Base-by-base conservation (phyloP, 1,140 invertebrate genomes). In the Scaptomyza montana region DNA sequence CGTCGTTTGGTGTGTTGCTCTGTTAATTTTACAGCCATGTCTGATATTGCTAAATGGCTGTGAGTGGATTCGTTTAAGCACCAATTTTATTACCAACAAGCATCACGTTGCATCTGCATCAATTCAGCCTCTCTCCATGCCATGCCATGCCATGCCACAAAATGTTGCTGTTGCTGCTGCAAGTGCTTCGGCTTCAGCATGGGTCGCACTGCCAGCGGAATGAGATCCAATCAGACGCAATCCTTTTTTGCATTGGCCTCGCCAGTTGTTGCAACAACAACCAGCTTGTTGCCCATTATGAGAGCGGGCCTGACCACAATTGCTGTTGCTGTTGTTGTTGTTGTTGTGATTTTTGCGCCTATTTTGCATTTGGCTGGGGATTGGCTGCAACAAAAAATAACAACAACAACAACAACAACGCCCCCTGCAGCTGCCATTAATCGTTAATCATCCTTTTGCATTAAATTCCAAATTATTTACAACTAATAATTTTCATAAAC, bases 21-120 rank as follows among this genome's bases (percentile, higher is more conserved):
- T 90, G 79, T 90, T 90, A 79, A 89, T 89, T 89, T 89, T 89
- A 89, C 85, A 90, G 86, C 86, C 85, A 89, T 89, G 85, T 89
- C 87, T 90, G 87, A 90, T 90, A 90, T 90, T 90, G 89, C 89
- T 90, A 90, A 90, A 90, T 90, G 89, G 89, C 89, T 90, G 89
- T 90, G 89, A 90, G 89, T 90, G 89, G 89, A 84, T 90, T 90
- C 89, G 89, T 90, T 90, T 90, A 90, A 90, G 89, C 89, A 90
- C 89, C 89, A 90, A 90, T 90, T 90, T 90, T 90, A 90, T 90
- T 90, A 85, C 80, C 80, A 84, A 90, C 79, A 90, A 87, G 79
- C 74, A 89, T 87, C 84, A 89, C 84, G 79, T 79, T 87, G 84
- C 78, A 89, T 87, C 84, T 84, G 80, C 80, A 85, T 79, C 80